phyloP scores from a whole-genome alignment of 2,888 invertebrate genomes.

The Subacronicta megacephala region DNA sequence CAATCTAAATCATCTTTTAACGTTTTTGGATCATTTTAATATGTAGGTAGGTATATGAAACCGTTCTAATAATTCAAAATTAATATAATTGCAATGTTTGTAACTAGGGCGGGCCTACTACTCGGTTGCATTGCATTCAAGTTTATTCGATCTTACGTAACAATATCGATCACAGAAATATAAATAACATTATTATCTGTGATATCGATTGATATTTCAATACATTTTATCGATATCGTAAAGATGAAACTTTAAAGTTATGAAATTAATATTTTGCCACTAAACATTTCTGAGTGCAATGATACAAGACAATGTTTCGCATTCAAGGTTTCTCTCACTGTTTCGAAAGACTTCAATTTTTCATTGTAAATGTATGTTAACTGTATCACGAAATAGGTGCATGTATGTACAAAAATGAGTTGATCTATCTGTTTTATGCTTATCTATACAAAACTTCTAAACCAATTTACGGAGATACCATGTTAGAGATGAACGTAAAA shows the following conservation, averaged over 20 bases:
- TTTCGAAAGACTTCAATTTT: constrained; percentile 16
- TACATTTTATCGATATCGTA: constrained; percentile 10
- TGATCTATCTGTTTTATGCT: not conserved
- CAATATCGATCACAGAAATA: not conserved
- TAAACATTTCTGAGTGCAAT: constrained; percentile 15
- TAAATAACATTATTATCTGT: no score
- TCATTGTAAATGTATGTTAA: constrained; percentile 18
- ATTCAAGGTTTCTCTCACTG: constrained; percentile 22
- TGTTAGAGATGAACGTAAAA: no score
- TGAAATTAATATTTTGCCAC: constrained; percentile 10
- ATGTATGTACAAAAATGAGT: not conserved
- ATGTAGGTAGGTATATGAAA: not conserved
- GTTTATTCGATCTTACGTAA: constrained; percentile 1
- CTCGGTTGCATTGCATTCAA: constrained; percentile 5
- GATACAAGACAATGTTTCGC: constrained; percentile 14
- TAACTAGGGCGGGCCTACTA: constrained; percentile 20
- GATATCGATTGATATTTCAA: not conserved
- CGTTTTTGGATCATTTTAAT: not conserved
- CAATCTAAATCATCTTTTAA: constrained; percentile 31
- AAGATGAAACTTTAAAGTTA: not conserved
- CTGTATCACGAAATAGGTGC: not conserved
- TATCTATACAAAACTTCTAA: no score
- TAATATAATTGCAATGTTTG: constrained; percentile 9
- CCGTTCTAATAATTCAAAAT: not conserved
- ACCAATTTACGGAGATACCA: no score